Evolutionary conservation across 2,888 invertebrate species (phyloP).

Genomic region (Quadroppia sp.): DNA sequence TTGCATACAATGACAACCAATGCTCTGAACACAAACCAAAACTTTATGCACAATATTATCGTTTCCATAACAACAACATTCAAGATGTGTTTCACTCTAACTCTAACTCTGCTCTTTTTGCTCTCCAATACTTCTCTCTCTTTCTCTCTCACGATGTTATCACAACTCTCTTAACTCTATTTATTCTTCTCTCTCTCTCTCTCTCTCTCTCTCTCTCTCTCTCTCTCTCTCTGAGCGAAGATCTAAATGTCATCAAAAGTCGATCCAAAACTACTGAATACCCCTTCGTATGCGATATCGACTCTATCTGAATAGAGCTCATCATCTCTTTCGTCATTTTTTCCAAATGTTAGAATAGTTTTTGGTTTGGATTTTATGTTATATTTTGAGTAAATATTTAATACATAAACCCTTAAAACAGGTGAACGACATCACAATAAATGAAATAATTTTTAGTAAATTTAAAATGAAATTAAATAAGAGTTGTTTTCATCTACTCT

Average conservation of each 20-base stretch:
- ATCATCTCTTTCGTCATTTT: background rate
- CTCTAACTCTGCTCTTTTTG: background rate
- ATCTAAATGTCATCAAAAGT: constrained; percentile 5
- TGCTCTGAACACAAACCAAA: background rate
- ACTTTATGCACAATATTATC: constrained; percentile 20
- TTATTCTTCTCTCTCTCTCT: background rate
- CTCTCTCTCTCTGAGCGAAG: background rate
- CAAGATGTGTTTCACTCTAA: background rate
- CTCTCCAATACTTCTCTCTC: constrained; percentile 13
- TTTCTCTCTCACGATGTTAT: background rate
- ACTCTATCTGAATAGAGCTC: constrained; percentile 25
- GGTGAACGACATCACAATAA: too few species aligned
- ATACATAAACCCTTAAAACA: too few species aligned
- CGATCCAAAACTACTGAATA: background rate
- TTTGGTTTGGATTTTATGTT: background rate
- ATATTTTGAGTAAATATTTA: background rate
- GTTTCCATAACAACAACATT: background rate
- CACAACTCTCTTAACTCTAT: background rate
- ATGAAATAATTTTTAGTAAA: too few species aligned
- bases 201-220: background rate
- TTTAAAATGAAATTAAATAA: too few species aligned
- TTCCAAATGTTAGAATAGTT: background rate
- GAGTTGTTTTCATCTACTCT: too few species aligned
- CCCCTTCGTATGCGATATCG: constrained; percentile 16
- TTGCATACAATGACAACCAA: constrained; percentile 20